Evolutionary conservation across 2,113 vertebrate species (phyloP).

Genomic region (Eidolon helvum): DNA sequence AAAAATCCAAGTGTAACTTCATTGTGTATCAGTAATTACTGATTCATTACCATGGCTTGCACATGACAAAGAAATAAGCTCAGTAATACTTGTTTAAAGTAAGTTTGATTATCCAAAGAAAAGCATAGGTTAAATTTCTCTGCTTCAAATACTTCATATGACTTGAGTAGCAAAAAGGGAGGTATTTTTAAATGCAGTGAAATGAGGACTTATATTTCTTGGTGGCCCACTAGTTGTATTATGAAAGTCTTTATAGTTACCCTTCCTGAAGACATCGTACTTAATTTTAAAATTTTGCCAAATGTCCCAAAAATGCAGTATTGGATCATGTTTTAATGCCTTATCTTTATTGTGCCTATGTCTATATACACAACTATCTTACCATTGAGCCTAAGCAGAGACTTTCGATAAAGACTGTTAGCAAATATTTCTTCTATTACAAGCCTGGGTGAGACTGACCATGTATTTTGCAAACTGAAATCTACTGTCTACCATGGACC

Average conservation of each 20-base stretch:
- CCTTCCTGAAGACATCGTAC: background rate
- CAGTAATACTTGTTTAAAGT: conserved; percentile 24
- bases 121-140: conserved; percentile 20
- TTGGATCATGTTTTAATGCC: background rate
- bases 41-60: conserved; percentile 43
- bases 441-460: background rate
- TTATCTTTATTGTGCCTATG: background rate
- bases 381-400: background rate
- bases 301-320: background rate
- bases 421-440: background rate
- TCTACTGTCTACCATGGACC: background rate
- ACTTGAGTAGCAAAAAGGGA: background rate
- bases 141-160: conserved; percentile 14
- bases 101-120: conserved; percentile 48
- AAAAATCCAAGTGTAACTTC: conserved; percentile 44
- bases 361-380: background rate
- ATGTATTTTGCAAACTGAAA: background rate
- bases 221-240: background rate
- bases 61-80: background rate
- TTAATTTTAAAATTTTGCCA: conserved; percentile 7
- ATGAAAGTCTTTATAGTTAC: background rate
- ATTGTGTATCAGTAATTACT: conserved; percentile 28
- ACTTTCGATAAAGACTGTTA: background rate
- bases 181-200: background rate
- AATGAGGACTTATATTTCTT: background rate